Base-by-base conservation (phyloP, 2,797 vertebrate species). In the Heterohyrax brucei region DNA sequence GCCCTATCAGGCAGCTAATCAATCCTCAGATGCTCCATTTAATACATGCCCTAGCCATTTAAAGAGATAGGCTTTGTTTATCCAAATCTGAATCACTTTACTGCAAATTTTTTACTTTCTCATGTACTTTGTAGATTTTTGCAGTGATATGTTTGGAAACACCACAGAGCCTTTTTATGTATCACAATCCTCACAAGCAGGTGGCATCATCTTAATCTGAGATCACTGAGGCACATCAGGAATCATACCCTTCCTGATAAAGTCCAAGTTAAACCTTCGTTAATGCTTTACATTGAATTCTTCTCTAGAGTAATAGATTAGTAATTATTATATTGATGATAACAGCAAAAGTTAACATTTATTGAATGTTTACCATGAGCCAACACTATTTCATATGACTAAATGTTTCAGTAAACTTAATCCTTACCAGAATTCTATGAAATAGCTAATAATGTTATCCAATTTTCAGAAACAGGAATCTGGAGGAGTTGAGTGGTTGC, bases 1-100 rank as follows among this genome's bases (percentile, higher is more conserved):
- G 62, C 48, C 92, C 96, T 82, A 91, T 26, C 80, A 92, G 88
- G 64, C 33, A 93, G 62, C 78, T 95, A 93, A 92, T 91, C 77
- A 96, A 68, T 82, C 75, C 70, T 90, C 53, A 93, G 88, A 95
- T 91, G 61, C 78, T 93, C 73, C 89, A 78, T 82, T 93, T 87
- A 93, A 96, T 85, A 94, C 62, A 76, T 94, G 8, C 26, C 19
- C 30, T 91, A 78, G 61, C 22, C 75, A 93, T 81, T 97, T 96
- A 97, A 95, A 97, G 93, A 89, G 46, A 5, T 73, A 96, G 95
- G 10, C 39, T 93, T 96, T 78, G 88, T 94, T 92, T 80, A 87
- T n/a, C n/a, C 33, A 93, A 87, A 93, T 79, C 26, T n/a, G n/a
- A 94, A 78, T 77, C 48, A 89, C 66, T 30, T 88, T 84, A 80